Evolutionary conservation across 1,140 invertebrate genomes (phyloP), one percentile per base, ranked within the genome.

Genomic region (Stegodyphus dumicola): DNA sequence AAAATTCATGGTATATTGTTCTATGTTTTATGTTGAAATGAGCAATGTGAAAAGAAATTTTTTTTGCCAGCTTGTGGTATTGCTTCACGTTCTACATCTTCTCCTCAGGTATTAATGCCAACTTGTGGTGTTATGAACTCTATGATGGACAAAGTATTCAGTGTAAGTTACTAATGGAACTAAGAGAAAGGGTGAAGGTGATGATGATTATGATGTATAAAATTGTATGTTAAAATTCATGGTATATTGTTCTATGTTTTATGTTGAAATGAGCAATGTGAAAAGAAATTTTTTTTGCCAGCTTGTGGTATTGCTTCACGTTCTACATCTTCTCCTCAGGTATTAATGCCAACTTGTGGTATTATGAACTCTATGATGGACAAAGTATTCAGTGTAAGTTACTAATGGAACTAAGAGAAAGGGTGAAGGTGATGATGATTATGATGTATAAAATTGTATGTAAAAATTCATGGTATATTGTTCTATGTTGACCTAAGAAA

Each of bases 121-220:
- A 71, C 18, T 71, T 33, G 3, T 33, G 33, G 33, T 33, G 3
- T 33, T 33, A 33, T 33, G 33, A 33, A 33, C 33, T 33, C 33
- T 33, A 33, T 1, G 33, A 33, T 33, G 3, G 1, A 33, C 33
- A 33, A 1, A 1, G 33, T 33, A n/a, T n/a, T n/a, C n/a, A n/a
- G n/a, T n/a, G n/a, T n/a, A n/a, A n/a, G n/a, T n/a, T n/a, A n/a
- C 3, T 33, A 33, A 76, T 76, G 18, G 18, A 6, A 18, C 33
- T 17, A 33, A 17, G 10, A 77, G 66, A 65, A 66, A 60, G 11
- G 7, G 9, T 15, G 9, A 60, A 13, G 76, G 66, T 18, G 73
- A 75, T 75, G 75, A 77, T 65, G 76, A 77, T 51, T 77, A 65
- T 66, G 76, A 77, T n/a, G 66, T 65, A 10, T 60, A 15, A 60